phyloP scores from a whole-genome alignment of 1,140 invertebrate species.

The Colletes gigas region DNA sequence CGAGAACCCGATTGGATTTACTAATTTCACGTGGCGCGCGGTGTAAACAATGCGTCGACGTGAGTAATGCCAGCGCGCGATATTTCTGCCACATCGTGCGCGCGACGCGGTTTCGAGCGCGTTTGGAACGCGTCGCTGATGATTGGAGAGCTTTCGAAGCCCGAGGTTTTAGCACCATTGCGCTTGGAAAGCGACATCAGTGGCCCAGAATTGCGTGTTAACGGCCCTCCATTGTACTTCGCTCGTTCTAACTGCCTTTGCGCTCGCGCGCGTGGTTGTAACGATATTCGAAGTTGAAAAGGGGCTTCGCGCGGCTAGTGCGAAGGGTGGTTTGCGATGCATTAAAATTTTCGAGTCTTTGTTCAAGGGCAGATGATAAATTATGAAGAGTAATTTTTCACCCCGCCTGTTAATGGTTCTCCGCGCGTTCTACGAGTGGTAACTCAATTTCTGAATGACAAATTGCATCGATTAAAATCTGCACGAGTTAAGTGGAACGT shows the following conservation, averaged over 20 bases:
- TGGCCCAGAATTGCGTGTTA: neutral
- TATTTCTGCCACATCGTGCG: neutral
- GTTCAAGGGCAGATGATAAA: neutral
- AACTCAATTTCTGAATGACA: neutral
- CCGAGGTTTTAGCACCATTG: neutral
- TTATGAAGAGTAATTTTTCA: neutral
- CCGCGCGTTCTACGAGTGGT: too few relatives aligned
- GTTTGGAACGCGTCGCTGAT: neutral
- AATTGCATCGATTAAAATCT: slow-evolving; percentile 12
- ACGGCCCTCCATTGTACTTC: neutral
- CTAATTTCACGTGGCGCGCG: neutral
- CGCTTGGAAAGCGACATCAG: neutral
- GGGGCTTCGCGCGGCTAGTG: too few relatives aligned
- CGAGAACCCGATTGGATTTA: neutral
- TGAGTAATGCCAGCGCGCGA: neutral
- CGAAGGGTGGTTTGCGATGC: too few relatives aligned
- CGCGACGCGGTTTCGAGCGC: neutral
- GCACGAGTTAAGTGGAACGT: neutral
- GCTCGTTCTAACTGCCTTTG: too few relatives aligned
- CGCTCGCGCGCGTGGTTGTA: too few relatives aligned
- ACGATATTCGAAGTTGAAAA: too few relatives aligned
- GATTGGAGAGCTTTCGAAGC: neutral
- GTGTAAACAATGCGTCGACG: neutral
- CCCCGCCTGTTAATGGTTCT: too few relatives aligned
- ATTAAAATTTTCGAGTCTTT: too few relatives aligned